Conservation (phyloP, 2,113 vertebrate species). For the Callorhinus ursinus region DNA sequence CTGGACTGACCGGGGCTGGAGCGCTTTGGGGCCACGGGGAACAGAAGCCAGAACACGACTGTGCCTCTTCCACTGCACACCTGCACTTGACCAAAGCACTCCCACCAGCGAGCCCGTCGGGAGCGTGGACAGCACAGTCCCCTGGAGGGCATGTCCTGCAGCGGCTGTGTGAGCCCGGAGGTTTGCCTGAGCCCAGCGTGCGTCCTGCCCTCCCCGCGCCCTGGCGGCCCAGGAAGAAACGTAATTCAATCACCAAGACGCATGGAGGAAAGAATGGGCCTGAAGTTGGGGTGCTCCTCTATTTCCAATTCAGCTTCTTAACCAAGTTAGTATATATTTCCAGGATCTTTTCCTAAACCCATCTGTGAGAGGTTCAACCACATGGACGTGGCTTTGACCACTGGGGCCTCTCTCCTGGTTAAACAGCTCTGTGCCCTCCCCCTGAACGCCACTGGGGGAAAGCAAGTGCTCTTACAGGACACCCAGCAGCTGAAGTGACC, state of each 20-base stretch:
- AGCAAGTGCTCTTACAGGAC: accelerated
- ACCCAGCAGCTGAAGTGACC: neutral
- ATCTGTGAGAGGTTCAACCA: accelerated
- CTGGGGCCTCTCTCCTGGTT: too few species aligned
- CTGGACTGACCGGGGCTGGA: too few species aligned
- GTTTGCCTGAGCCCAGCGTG: neutral
- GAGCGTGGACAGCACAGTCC: accelerated
- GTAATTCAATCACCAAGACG: accelerated
- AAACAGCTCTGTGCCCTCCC: accelerated
- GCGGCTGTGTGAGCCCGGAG: neutral
- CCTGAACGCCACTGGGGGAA: accelerated
- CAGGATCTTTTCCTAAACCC: neutral
- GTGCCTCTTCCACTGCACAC: accelerated
- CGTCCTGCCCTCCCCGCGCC: accelerated
- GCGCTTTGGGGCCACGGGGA: accelerated
- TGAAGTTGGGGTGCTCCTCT: accelerated
- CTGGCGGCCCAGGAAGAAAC: too few species aligned
- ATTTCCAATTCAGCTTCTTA: neutral
- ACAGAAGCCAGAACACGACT: neutral
- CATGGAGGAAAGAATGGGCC: accelerated
- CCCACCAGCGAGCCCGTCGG: accelerated
- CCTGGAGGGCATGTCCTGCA: too few species aligned
- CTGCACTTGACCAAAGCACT: too few species aligned
- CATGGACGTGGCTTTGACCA: accelerated
- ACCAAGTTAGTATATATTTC: accelerated